phyloP scores from a whole-genome alignment of 2,113 vertebrate species.

The Alexandromys fortis region DNA sequence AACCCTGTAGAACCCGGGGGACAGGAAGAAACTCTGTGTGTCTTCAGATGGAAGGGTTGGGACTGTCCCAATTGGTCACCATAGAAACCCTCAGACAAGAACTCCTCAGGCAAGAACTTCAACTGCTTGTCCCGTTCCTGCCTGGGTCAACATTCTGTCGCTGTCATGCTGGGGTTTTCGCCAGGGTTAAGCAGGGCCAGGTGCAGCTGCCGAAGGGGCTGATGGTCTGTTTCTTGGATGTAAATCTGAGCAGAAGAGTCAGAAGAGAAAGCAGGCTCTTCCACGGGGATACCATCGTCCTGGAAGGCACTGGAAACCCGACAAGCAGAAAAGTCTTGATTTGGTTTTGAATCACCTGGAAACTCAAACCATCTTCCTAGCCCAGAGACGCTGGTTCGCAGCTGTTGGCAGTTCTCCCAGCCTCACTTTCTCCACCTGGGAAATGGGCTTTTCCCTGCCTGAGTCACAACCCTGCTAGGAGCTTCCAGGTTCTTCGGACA shows the following conservation, averaged over 20 bases:
- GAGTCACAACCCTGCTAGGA: neutral
- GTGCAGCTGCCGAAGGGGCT: neutral
- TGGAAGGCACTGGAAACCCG: neutral
- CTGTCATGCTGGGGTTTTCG: neutral
- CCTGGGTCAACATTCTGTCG: neutral
- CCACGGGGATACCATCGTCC: neutral
- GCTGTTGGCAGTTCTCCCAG: neutral
- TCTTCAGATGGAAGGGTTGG: neutral
- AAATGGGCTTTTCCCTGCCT: neutral
- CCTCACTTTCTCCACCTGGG: neutral
- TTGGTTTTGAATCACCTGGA: neutral
- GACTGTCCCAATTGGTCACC: too few species aligned
- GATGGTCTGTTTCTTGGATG: too few species aligned
- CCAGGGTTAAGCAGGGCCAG: neutral
- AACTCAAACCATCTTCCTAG: neutral
- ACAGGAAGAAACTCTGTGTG: neutral
- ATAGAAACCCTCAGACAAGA: neutral
- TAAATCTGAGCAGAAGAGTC: neutral
- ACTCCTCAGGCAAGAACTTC: neutral
- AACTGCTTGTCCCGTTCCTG: neutral
- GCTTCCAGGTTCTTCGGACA: too few species aligned
- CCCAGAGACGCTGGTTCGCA: too few species aligned
- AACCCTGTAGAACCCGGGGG: neutral
- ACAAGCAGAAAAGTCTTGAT: neutral
- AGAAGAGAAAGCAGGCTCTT: neutral